Evolutionary conservation across 1,140 invertebrate genomes (phyloP).

Genomic region (Nomia melanderi): DNA sequence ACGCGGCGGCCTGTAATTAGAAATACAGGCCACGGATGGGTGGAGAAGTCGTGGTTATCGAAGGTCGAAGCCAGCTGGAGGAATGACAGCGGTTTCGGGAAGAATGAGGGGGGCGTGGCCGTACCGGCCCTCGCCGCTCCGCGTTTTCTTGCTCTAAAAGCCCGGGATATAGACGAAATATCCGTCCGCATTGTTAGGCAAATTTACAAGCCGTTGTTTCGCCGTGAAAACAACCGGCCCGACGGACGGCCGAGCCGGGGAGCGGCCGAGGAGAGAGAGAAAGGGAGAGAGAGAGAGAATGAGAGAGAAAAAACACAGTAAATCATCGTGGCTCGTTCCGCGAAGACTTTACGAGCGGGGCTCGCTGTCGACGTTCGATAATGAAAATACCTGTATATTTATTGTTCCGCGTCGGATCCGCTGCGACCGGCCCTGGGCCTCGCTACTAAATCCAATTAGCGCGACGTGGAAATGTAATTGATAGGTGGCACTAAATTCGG

Average conservation of each 20-base stretch:
- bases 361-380: conserved; percentile 57
- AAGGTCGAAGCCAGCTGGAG: conserved; percentile 46
- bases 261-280: background rate
- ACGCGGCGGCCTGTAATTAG: conserved; percentile 69
- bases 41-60: conserved; percentile 48
- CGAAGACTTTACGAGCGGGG: conserved; percentile 61
- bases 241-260: background rate
- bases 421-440: background rate
- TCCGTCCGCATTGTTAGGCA: conserved; percentile 63
- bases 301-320: conserved; percentile 33
- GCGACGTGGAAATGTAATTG: conserved; percentile 49
- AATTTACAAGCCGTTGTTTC: conserved; percentile 60
- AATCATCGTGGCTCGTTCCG: conserved; percentile 55
- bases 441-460: conserved; percentile 61
- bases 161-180: conserved; percentile 52
- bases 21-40: conserved; percentile 59
- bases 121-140: too few relatives aligned
- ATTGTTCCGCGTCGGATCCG: conserved; percentile 50
- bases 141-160: too few relatives aligned
- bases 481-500: conserved; percentile 47
- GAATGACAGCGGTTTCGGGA: conserved; percentile 63
- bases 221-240: background rate
- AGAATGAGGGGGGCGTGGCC: conserved; percentile 63
- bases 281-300: background rate
- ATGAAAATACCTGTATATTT: conserved; percentile 67